Evolutionary conservation across 2,888 invertebrate genomes (phyloP), one percentile per base, ranked within the genome.

Genomic region (Helobdella robusta): DNA sequence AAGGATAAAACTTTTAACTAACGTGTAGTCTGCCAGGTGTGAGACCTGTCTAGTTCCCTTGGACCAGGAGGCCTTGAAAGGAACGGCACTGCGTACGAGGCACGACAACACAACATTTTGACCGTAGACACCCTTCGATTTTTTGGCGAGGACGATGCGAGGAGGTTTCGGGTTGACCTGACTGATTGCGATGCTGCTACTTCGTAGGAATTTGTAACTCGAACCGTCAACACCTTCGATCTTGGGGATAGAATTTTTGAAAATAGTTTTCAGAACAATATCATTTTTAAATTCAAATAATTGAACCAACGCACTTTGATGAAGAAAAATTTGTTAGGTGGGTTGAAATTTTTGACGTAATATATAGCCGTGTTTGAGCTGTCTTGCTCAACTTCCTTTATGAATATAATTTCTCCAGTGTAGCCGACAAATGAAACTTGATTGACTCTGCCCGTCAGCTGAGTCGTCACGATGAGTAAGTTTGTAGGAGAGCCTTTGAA

Each of bases 261-360:
- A 28, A 32, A 34, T 11, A 58, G 6, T 58, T 8, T 8, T 58
- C 25, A 8, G 8, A 11, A 6, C 8, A 58, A 30, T 28, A 25
- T 30, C 6, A 25, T 30, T 28, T 18, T 20, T 8, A 32, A 8
- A n/a, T 30, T 18, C 0, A 20, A 32, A 2, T 62, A 15, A 28
- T 18, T 25, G 25, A 6, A 50, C 15, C 28, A 48, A 50, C 82
- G 81, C 72, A 86, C 85, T 76, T 84, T 83, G 54, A 87, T 81
- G 75, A 86, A 85, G 77, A 86, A 87, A 72, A 84, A 83, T 2
- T 83, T 83, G 28, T 84, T 81, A 0, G 87, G 87, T 1, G 86
- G 86, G 58, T 84, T 74, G 70, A 86, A 85, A 0, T 84, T 82
- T 0, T 84, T 81, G 0, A 84, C 83, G 36, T 81, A 75, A 74